Conservation (phyloP, 30 jellyfish, hydroid and myxozoan genomes). For the Phacellophora camtschatica region DNA sequence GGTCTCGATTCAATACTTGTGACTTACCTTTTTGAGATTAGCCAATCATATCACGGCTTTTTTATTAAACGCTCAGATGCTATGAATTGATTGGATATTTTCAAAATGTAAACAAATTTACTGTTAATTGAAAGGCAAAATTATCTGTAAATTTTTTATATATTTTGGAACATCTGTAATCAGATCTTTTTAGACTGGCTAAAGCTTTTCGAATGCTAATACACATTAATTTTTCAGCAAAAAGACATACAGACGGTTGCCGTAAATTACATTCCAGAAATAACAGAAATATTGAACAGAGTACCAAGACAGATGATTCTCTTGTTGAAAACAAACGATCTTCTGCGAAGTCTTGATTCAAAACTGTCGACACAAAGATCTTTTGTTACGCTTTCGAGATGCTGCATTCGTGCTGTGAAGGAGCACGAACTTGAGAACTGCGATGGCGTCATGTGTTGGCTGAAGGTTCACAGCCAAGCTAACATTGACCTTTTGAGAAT, state of each 20-base stretch:
- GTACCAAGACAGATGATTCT: constrained; percentile 92
- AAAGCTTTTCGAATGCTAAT: not conserved
- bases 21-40: too few relatives aligned
- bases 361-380: constrained; percentile 71
- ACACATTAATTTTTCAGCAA: constrained; percentile 33
- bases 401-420: constrained; percentile 81
- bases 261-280: constrained; percentile 72
- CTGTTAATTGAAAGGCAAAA: too few relatives aligned
- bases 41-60: too few relatives aligned
- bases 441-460: constrained; percentile 9
- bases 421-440: constrained; percentile 57
- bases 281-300: constrained; percentile 76
- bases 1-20: too few relatives aligned
- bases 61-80: too few relatives aligned
- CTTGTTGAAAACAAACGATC: constrained; percentile 85
- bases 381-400: constrained; percentile 74
- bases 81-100: too few relatives aligned
- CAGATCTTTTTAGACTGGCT: not conserved
- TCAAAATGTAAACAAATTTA: too few relatives aligned
- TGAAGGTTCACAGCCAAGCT: constrained; percentile 33
- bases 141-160: too few relatives aligned
- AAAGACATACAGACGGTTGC: constrained; percentile 76
- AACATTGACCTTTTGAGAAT: constrained; percentile 29
- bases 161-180: not conserved
- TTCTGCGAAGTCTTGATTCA: constrained; percentile 86